Evolutionary conservation across 37 sponge, comb jelly and placozoan genomes (phyloP).

Genomic region (Diacarnus erythraeanus): DNA sequence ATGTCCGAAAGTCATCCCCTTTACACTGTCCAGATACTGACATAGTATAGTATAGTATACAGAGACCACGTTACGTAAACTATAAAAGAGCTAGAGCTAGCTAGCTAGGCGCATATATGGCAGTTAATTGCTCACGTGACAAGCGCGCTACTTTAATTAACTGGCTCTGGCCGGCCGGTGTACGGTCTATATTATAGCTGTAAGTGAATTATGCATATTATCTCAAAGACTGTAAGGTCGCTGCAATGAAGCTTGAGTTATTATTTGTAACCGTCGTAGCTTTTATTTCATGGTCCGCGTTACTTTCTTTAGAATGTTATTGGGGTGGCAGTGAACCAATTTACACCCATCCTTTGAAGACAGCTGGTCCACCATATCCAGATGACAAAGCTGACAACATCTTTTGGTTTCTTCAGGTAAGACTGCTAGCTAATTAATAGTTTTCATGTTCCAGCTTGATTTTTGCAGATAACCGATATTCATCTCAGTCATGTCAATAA

Average conservation of each 20-base stretch:
- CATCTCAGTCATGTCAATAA: constrained; percentile 62
- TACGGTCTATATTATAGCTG: no score
- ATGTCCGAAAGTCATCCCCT: no score
- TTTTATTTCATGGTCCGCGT: constrained; percentile 28
- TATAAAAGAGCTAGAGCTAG: no score
- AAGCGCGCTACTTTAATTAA: no score
- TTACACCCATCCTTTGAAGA: background rate
- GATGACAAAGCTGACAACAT: constrained; percentile 47
- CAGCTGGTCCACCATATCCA: constrained; percentile 43
- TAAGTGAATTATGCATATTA: no score
- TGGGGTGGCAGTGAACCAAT: background rate
- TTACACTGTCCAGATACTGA: no score
- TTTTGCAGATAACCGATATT: constrained; percentile 78
- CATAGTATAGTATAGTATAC: no score
- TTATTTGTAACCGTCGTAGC: background rate
- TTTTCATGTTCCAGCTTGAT: background rate
- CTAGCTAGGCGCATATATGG: no score
- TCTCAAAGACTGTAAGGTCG: no score
- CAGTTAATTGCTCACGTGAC: no score
- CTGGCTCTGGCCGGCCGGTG: no score
- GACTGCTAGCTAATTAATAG: background rate
- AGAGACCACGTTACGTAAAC: no score
- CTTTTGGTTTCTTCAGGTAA: constrained; percentile 86
- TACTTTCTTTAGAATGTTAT: constrained; percentile 28
- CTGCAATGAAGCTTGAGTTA: background rate